phyloP scores from a whole-genome alignment of 2,113 vertebrate species.

The Centropus bengalensis region DNA sequence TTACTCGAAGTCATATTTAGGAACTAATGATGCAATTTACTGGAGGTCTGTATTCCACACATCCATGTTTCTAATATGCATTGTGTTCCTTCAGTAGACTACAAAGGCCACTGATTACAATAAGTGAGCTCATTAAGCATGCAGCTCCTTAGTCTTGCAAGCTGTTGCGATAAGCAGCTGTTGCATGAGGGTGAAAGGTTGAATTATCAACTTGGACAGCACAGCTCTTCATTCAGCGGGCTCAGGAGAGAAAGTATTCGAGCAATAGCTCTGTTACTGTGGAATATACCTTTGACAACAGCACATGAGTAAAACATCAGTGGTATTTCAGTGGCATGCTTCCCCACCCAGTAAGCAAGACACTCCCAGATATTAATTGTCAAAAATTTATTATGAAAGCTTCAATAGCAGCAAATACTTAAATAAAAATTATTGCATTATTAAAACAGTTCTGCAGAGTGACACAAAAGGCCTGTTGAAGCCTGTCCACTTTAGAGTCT shows the following conservation, averaged over 20 bases:
- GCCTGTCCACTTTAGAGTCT: constrained; percentile 15
- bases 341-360: constrained; percentile 56
- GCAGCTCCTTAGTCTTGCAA: constrained; percentile 69
- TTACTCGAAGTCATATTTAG: neutral
- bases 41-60: neutral
- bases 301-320: neutral
- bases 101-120: constrained; percentile 63
- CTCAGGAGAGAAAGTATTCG: neutral
- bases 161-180: constrained; percentile 83
- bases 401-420: constrained; percentile 65
- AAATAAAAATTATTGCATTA: constrained; percentile 64
- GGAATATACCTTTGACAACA: neutral
- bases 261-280: neutral
- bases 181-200: constrained; percentile 72
- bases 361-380: constrained; percentile 48
- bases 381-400: constrained; percentile 78
- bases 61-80: neutral
- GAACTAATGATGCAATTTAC: constrained; percentile 20
- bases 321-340: constrained; percentile 10
- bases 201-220: constrained; percentile 64
- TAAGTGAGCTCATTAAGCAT: constrained; percentile 70
- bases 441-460: constrained; percentile 57
- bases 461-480: constrained; percentile 35
- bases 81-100: neutral
- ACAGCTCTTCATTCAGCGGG: neutral